These are phyloP conservation scores for Phthorimaea operculella DNA, from an alignment of 1,140 invertebrate genomes.

Conservation along the genomic window DNA sequence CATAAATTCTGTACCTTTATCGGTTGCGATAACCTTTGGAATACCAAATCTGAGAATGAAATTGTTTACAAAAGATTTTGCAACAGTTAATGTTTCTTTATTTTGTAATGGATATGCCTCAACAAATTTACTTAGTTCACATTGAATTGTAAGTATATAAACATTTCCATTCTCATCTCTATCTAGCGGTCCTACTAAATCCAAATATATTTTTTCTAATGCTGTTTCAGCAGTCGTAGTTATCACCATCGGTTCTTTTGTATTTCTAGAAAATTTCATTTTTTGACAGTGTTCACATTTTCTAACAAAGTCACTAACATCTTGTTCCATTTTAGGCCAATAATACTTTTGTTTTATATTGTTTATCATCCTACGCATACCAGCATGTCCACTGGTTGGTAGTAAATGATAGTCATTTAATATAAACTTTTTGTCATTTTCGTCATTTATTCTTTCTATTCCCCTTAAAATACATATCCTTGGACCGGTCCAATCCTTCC, in stretches of 20 bases:
- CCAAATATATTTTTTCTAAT: slow-evolving; percentile 4
- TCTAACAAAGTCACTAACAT: neutral
- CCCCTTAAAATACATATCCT: slow-evolving; percentile 1
- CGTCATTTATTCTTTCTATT: neutral
- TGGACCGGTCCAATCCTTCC: slow-evolving; percentile 2
- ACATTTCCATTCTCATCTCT: neutral
- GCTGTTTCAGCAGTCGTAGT: neutral
- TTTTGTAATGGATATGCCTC: slow-evolving; percentile 18
- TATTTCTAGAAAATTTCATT: slow-evolving; percentile 3
- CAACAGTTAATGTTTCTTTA: slow-evolving; percentile 17
- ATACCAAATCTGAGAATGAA: slow-evolving; percentile 11
- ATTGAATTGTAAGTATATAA: slow-evolving; percentile 9
- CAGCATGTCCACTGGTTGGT: slow-evolving; percentile 5
- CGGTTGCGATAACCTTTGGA: slow-evolving; percentile 6
- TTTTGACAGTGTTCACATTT: neutral
- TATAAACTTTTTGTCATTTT: slow-evolving; percentile 2
- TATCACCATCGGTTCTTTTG: slow-evolving; percentile 2
- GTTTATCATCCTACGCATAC: slow-evolving; percentile 1
- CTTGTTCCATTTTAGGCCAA: neutral
- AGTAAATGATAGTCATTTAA: slow-evolving; percentile 3
- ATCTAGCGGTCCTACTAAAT: slow-evolving; percentile 7
- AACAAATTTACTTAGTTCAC: slow-evolving; percentile 18
- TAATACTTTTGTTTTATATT: slow-evolving; percentile 1
- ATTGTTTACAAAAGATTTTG: slow-evolving; percentile 12
- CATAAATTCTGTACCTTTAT: slow-evolving; percentile 3